Base-by-base conservation (phyloP, 92 coral and sea anemone species). In the Parazoanthus darwini region DNA sequence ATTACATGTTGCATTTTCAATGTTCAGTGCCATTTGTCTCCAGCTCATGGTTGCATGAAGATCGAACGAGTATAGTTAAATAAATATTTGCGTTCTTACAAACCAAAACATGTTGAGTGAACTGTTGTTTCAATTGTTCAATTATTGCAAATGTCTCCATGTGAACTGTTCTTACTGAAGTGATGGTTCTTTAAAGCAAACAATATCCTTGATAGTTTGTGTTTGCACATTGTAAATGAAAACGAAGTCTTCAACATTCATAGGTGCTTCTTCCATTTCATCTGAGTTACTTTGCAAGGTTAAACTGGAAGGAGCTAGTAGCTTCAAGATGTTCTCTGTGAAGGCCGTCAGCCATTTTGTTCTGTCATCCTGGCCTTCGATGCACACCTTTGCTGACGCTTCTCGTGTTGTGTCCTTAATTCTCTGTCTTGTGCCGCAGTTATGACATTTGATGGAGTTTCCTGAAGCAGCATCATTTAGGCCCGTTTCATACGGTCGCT, bases 231-330 rank as follows among this genome's bases (percentile, higher is more conserved):
- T 71, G 68, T 73, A 74, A 20, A 2, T 85, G 29, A 85, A 77
- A 44, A 85, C 73, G 42, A 59, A 80, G 33, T 85, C 80, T 35
- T 26, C 50, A 18, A 85, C 70, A 85, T 85, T 73, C 89, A 76
- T 76, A 3, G 56, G 81, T 44, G 75, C 82, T 36, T 86, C 82
- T 76, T 86, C 75, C 50, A 86, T 58, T 33, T 86, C 73, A 38
- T 86, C 82, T 67, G 39, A 70, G 39, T 77, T 86, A 74, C 48
- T 76, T 77, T 86, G 25, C 38, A 86, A 76, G 14, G 89, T 86
- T 56, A 86, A 56, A 25, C 35, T 63, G 81, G 63, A 75, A 44
- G 79, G 36, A n/a, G 48, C 82, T 15, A 35, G 50, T 36, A 81
- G 72, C 73, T 36, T 81, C 14, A 58, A n/a, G 36, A 81, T 65